These are phyloP conservation scores for Hippocampus mohnikei DNA, from an alignment of 2,113 vertebrate genomes.

Conservation along the genomic window DNA sequence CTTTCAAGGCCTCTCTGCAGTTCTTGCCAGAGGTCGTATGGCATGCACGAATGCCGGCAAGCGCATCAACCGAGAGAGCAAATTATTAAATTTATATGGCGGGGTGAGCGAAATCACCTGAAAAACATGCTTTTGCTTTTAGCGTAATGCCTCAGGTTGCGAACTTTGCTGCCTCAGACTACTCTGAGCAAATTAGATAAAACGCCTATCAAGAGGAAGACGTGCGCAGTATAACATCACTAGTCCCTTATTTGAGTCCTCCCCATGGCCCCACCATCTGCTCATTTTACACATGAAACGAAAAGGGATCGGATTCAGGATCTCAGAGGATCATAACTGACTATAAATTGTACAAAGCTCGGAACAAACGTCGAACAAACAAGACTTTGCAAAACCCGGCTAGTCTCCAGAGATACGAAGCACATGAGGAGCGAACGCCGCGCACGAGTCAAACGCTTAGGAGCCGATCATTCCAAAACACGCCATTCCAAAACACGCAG, in stretches of 20 bases:
- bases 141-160: constrained; percentile 64
- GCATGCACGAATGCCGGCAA: constrained; percentile 60
- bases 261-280: background rate
- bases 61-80: constrained; percentile 50
- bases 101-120: constrained; percentile 53
- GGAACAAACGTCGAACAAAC: no score
- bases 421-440: no score
- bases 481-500: no score
- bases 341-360: no score
- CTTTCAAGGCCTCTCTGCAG: constrained; percentile 61
- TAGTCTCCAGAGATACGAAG: no score
- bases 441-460: no score
- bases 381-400: no score
- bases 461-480: no score
- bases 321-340: no score
- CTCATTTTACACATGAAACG: background rate
- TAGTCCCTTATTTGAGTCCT: background rate
- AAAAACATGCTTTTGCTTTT: constrained; percentile 78
- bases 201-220: constrained; percentile 15
- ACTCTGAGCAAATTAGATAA: constrained; percentile 43
- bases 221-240: background rate
- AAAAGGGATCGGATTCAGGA: no score
- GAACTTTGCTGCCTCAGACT: constrained; percentile 35
- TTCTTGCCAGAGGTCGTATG: constrained; percentile 65
- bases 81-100: constrained; percentile 68